A percentile compares a stretch with the other conserved stretches of the same genome.
These are phyloP conservation scores for Pocillopora verrucosa DNA, from an alignment of 64 coral and sea anemone species.

Conservation along the genomic window DNA sequence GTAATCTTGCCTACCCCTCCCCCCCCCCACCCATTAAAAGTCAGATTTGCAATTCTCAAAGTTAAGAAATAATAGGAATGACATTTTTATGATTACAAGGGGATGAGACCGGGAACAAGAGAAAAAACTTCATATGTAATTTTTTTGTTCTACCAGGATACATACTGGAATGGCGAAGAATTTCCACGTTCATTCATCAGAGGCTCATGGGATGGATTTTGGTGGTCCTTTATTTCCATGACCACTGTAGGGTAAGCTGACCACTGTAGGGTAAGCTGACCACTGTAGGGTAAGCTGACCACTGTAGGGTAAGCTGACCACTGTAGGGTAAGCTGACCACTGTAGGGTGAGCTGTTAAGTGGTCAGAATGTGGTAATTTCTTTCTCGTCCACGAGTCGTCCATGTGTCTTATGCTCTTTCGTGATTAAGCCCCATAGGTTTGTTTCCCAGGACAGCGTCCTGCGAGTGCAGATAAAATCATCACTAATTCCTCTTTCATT, in stretches of 20 bases:
- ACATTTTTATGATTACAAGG: background rate
- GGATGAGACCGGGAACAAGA: background rate
- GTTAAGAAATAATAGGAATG: too few relatives aligned
- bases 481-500: too few relatives aligned
- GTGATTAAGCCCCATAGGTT: too few relatives aligned
- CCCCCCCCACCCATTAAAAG: too few relatives aligned
- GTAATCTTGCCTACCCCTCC: too few relatives aligned
- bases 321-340: background rate
- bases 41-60: too few relatives aligned
- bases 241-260: background rate
- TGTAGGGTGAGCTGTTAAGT: background rate
- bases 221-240: conserved; percentile 69
- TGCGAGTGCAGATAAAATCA: too few relatives aligned
- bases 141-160: conserved; percentile 27
- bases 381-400: too few relatives aligned
- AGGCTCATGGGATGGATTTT: conserved; percentile 66
- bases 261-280: conserved; percentile 35
- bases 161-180: conserved; percentile 41
- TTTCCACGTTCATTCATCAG: conserved; percentile 50
- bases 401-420: too few relatives aligned
- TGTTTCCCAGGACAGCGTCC: too few relatives aligned
- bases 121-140: conserved; percentile 62
- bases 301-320: conserved; percentile 65
- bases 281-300: background rate
- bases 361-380: too few relatives aligned